Base-by-base conservation (phyloP, 2,113 vertebrate genomes). In the Gadus chalcogrammus region DNA sequence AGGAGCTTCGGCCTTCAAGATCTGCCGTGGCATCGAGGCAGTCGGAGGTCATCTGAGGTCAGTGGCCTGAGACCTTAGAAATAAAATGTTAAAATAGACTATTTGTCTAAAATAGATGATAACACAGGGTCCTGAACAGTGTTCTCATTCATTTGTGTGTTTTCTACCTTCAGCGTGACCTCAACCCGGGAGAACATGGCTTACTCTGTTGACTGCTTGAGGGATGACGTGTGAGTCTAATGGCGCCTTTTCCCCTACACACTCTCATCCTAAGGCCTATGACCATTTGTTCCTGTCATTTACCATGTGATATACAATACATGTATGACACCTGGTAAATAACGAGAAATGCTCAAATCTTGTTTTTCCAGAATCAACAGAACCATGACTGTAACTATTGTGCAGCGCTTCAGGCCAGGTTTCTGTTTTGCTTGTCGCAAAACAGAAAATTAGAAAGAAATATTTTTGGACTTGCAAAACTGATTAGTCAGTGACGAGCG, bases 1-100 rank as follows among this genome's bases (percentile, higher is more conserved):
- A 90, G 97, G 97, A 87, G 96, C 94, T 1, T 99, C 97, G 5
- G 90, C 95, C 59, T 99, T 98, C 81, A 95, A 89, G 89, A 97
- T 99, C 83, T 96, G 94, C 65, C 94, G 93, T 58, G 95, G 96
- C 69, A 86, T 99, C 35, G 96, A 99, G 91, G 94, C 94, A 64
- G 93, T 98, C 70, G 98, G 97, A 71, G 95, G 94, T 64, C 94
- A 84, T 80, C 80, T 99, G 71, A 94, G 95, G 97, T 99, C 71
- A 87, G 94, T 93, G 73, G 76, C 4, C 0, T 35, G 35, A 27
- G 42, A 48, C 9, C 42, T 1, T 48, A 48, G 42, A 13, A 48
- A 28, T 20, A 18, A 2, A 24, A 5, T 15, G 2, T 58, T 13
- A 17, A 58, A 17, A 15, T 62, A 2, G 22, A 17, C 15, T 58